Percentiles rank a stretch among this genome's conserved stretches.
phyloP scores from a whole-genome alignment of 2,797 vertebrate genomes.

The Sphenopsis melanotis region DNA sequence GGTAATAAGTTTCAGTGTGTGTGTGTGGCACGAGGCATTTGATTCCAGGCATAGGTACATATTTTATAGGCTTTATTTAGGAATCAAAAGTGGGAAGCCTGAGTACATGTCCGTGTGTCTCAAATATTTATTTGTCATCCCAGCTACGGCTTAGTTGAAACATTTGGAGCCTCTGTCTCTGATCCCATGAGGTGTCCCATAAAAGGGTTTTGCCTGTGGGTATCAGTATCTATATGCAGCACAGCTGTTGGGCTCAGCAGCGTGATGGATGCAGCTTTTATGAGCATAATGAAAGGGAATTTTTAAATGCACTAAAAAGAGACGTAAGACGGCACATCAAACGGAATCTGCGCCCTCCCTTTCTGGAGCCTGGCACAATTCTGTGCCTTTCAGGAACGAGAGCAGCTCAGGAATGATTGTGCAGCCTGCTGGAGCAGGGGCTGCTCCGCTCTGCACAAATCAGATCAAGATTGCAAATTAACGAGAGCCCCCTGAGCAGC shows the following conservation, averaged over 20 bases:
- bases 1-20: not conserved
- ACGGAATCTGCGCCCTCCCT: not conserved
- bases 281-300: slow-evolving; percentile 66
- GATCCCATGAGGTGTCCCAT: slow-evolving; percentile 62
- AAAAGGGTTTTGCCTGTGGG: slow-evolving; percentile 66
- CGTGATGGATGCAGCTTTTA: slow-evolving; percentile 53
- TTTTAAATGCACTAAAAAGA: slow-evolving; percentile 65
- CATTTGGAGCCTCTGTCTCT: slow-evolving; percentile 45
- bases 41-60: slow-evolving; percentile 4
- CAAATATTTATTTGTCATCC: slow-evolving; percentile 70
- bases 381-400: not conserved
- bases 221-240: slow-evolving; percentile 66
- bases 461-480: not conserved
- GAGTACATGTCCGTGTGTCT: slow-evolving; percentile 10
- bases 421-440: not conserved
- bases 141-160: slow-evolving; percentile 18
- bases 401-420: not conserved
- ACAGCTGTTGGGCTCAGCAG: slow-evolving; percentile 64
- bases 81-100: slow-evolving; percentile 53
- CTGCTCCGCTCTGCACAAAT: slow-evolving; percentile 8
- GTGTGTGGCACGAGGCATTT: not conserved
- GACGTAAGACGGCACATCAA: slow-evolving; percentile 59
- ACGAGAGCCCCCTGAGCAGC: not conserved
- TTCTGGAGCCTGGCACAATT: not conserved
- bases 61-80: slow-evolving; percentile 52